Conservation (phyloP, 1,140 invertebrate genomes). For the Schlechtendalia chinensis region DNA sequence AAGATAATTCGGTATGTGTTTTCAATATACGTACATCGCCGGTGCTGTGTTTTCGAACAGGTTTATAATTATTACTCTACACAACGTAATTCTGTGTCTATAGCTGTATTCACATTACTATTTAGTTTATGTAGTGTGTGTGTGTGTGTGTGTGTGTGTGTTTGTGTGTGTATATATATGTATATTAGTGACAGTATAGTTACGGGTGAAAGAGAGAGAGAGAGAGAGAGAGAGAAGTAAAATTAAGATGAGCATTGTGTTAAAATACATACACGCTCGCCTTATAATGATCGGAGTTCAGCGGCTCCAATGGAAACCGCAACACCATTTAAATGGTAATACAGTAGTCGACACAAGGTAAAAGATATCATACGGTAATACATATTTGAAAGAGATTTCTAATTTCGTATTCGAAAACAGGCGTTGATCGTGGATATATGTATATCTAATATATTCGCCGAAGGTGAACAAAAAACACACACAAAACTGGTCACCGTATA, state of each 20-base stretch:
- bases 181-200: neutral
- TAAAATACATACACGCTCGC: constrained; percentile 20
- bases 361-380: neutral
- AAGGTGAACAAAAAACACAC: constrained; percentile 35
- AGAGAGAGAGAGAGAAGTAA: neutral
- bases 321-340: constrained; percentile 43
- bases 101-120: neutral
- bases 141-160: too few species aligned
- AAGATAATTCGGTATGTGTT: constrained; percentile 26
- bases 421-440: constrained; percentile 2
- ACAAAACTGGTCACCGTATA: constrained; percentile 28
- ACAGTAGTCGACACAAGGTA: constrained; percentile 13
- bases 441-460: neutral
- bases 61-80: constrained; percentile 45
- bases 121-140: too few species aligned
- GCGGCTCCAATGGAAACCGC: constrained; percentile 27
- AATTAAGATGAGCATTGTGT: constrained; percentile 46
- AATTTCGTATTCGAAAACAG: constrained; percentile 15
- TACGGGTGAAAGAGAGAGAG: constrained; percentile 11
- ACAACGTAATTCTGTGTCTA: constrained; percentile 21
- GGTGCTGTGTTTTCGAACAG: constrained; percentile 32
- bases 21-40: neutral
- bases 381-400: constrained; percentile 17
- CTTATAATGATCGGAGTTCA: constrained; percentile 29
- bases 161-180: too few species aligned